Conservation (phyloP, 2,797 vertebrate species). For the Euthynnus affinis region DNA sequence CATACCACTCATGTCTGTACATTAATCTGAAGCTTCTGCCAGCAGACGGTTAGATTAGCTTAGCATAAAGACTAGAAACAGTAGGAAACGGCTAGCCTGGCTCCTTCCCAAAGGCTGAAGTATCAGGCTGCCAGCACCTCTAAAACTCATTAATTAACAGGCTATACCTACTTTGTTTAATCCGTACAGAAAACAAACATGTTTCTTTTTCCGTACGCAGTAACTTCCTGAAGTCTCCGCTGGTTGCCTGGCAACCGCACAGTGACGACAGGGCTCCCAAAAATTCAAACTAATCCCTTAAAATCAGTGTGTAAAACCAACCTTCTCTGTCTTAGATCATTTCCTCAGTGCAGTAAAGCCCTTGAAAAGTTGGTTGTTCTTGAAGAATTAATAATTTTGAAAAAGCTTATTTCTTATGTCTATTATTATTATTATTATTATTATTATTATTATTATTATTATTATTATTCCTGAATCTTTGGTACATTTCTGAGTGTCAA, state of each 20-base stretch:
- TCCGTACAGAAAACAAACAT: too few species aligned
- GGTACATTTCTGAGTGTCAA: neutral
- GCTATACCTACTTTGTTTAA: too few species aligned
- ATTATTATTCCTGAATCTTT: neutral
- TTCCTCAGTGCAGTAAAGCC: neutral
- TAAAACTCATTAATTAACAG: too few species aligned
- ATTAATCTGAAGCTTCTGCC: neutral
- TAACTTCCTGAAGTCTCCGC: too few species aligned
- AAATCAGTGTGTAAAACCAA: neutral
- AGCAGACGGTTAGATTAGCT: neutral
- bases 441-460: neutral
- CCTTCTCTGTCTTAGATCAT: neutral
- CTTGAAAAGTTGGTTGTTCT: neutral
- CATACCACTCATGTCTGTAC: neutral
- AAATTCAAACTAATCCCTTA: too few species aligned
- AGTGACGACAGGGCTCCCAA: too few species aligned
- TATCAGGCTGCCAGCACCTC: neutral
- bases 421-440: neutral
- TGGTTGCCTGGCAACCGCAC: too few species aligned
- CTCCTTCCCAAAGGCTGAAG: neutral
- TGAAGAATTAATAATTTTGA: neutral
- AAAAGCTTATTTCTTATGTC: neutral
- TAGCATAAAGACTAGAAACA: neutral
- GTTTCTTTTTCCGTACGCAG: too few species aligned
- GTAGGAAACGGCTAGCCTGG: neutral